Base-by-base conservation (phyloP, 2,888 invertebrate genomes). In the Mesochorus sp. region DNA sequence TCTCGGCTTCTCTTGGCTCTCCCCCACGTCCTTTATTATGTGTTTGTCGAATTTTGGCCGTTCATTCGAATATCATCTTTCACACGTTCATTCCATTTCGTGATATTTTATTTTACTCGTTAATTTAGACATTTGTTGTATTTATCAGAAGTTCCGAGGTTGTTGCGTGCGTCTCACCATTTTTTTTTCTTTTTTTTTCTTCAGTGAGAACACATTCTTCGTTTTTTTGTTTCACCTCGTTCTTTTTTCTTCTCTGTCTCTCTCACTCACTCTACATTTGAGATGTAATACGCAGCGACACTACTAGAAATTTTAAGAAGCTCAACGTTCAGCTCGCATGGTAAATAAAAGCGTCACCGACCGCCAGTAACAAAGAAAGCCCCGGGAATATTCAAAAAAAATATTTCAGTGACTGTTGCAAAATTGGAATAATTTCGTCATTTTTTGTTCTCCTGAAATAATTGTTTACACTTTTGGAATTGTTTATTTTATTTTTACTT, bases 61-160 rank as follows among this genome's bases (percentile, higher is more conserved):
- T 59, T 62, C 82, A 82, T 82, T 83, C 77, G 80, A 61, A 80
- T 74, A 80, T 76, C 74, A 68, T 71, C 82, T 83, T 81, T 89
- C 83, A 86, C 88, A 87, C 87, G 83, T 85, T 85, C 85, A 71
- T 77, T 70, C 31, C 44, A 44, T 57, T 53, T 34, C 76, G 75
- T 79, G 76, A 70, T 68, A 80, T 84, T 83, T 71, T 83, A 59
- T 59, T 57, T 82, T 70, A 88, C 88, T 85, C 51, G 66, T 61
- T 78, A 87, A 89, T 88, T 89, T 88, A 81, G 83, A 86, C 84
- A 86, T 87, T 85, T 82, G 80, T 76, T 86, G 82, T 83, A 77
- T 76, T 80, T 78, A 73, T 86, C 84, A 86, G 84, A 88, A 84
- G 72, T 83, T 74, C 76, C 79, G 81, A 70, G 78, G 79, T 83